Conservation (phyloP, 2,888 invertebrate genomes). For the Archaeoteleia sp. region DNA sequence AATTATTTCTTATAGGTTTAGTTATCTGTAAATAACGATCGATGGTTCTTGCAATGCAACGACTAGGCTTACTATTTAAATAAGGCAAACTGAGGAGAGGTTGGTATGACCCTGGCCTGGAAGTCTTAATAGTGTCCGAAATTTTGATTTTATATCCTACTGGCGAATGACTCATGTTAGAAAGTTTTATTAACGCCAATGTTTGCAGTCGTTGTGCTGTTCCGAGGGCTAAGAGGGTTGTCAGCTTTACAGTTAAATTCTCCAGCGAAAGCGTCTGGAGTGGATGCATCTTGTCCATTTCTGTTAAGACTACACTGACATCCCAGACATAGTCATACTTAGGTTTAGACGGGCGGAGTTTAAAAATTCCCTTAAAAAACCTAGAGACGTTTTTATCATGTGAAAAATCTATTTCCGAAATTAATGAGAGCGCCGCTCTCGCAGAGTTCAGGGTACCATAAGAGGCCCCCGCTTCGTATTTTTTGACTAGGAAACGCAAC, state of each 20-base stretch:
- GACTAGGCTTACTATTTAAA: slow-evolving; percentile 2
- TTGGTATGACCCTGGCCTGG: slow-evolving; percentile 19
- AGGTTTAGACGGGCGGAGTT: slow-evolving; percentile 22
- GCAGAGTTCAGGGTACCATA: slow-evolving; percentile 41
- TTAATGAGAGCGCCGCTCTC: slow-evolving; percentile 37
- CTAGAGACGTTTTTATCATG: slow-evolving; percentile 13
- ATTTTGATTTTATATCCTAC: neutral
- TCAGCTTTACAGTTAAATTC: slow-evolving; percentile 21
- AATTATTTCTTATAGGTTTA: slow-evolving; percentile 1
- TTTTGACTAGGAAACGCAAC: slow-evolving; percentile 29
- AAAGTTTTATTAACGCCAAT: slow-evolving; percentile 24
- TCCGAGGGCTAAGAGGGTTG: slow-evolving; percentile 24
- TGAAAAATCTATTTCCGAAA: slow-evolving; percentile 21
- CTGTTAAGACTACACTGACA: slow-evolving; percentile 17
- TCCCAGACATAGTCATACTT: slow-evolving; percentile 40
- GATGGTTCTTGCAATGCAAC: slow-evolving; percentile 22
- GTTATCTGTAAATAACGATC: slow-evolving; percentile 13
- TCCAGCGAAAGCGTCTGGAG: slow-evolving; percentile 1
- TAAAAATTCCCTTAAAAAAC: slow-evolving; percentile 35
- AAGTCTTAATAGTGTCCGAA: slow-evolving; percentile 26
- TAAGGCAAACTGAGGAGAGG: slow-evolving; percentile 18
- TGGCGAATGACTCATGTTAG: neutral
- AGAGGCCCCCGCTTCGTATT: slow-evolving; percentile 24
- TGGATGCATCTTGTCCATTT: slow-evolving; percentile 12
- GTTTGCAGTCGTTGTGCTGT: slow-evolving; percentile 37